A percentile compares a stretch with the other conserved stretches of the same genome.
These are phyloP conservation scores for Diploscapter pachys DNA, from an alignment of 1,140 invertebrate species.

Conservation along the genomic window DNA sequence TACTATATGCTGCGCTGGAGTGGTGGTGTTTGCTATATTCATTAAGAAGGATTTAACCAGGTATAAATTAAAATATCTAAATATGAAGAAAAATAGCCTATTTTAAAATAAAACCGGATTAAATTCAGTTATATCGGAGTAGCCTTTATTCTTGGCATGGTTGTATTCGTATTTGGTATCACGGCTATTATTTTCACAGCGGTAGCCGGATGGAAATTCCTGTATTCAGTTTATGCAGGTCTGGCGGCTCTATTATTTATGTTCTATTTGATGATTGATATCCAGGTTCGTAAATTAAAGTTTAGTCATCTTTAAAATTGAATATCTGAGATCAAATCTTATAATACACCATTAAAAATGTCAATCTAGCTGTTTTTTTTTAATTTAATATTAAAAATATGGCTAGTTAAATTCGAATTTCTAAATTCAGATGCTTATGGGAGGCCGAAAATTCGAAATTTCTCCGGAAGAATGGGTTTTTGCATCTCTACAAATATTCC, in stretches of 20 bases:
- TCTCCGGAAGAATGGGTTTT: constrained; percentile 70
- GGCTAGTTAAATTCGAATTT: neutral
- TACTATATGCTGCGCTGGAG: constrained; percentile 44
- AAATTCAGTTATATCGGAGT: constrained; percentile 44
- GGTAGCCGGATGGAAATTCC: constrained; percentile 24
- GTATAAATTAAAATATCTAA: neutral
- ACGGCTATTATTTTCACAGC: constrained; percentile 42
- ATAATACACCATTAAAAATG: neutral
- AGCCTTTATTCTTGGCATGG: constrained; percentile 45
- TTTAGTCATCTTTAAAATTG: neutral
- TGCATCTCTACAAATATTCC: constrained; percentile 66
- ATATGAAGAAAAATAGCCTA: neutral
- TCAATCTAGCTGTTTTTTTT: neutral
- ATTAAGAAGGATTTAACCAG: constrained; percentile 52
- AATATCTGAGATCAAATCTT: neutral
- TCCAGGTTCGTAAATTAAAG: constrained; percentile 61
- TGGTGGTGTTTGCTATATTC: constrained; percentile 51
- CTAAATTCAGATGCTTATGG: constrained; percentile 64
- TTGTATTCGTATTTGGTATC: constrained; percentile 53
- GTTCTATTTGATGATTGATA: constrained; percentile 68
- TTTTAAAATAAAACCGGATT: neutral
- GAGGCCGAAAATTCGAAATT: constrained; percentile 67
- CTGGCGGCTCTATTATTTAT: constrained; percentile 54
- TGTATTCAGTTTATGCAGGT: constrained; percentile 51
- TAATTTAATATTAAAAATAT: neutral